Conservation (phyloP, 2,888 invertebrate species). For the Phymatocera aterrima region DNA sequence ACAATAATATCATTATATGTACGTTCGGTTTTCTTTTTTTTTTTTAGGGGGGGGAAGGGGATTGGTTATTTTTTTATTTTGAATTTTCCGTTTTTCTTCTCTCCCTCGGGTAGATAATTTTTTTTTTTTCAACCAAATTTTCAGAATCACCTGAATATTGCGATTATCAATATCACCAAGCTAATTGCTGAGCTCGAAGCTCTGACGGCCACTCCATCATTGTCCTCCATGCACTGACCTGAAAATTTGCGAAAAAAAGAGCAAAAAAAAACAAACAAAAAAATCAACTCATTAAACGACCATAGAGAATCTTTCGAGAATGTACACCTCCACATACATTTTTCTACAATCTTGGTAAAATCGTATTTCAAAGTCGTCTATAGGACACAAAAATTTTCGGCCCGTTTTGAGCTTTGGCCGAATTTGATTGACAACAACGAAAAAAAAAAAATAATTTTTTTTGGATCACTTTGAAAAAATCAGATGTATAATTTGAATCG, state of each 20-base stretch:
- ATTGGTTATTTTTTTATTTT: background rate
- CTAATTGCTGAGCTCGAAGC: conserved; percentile 61
- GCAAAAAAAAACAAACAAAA: background rate
- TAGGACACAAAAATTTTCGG: no score
- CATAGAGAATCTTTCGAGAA: no score
- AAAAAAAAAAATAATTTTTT: no score
- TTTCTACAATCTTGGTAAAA: no score
- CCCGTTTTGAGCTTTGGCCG: no score
- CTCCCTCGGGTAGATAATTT: conserved; percentile 26
- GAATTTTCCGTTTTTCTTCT: background rate
- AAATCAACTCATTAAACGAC: no score
- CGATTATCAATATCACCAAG: conserved; percentile 61
- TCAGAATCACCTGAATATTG: conserved; percentile 72
- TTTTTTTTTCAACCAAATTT: conserved; percentile 18
- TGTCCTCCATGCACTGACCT: conserved; percentile 82
- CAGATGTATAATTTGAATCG: no score
- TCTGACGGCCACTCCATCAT: conserved; percentile 63
- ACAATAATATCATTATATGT: background rate
- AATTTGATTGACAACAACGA: no score
- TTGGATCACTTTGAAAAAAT: no score
- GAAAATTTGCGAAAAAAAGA: conserved; percentile 60
- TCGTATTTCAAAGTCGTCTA: no score
- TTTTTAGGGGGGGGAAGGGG: no score
- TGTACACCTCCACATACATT: no score
- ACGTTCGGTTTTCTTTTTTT: conserved; percentile 39